Conservation (phyloP, 2,888 invertebrate species). For the Metellina segmentata region DNA sequence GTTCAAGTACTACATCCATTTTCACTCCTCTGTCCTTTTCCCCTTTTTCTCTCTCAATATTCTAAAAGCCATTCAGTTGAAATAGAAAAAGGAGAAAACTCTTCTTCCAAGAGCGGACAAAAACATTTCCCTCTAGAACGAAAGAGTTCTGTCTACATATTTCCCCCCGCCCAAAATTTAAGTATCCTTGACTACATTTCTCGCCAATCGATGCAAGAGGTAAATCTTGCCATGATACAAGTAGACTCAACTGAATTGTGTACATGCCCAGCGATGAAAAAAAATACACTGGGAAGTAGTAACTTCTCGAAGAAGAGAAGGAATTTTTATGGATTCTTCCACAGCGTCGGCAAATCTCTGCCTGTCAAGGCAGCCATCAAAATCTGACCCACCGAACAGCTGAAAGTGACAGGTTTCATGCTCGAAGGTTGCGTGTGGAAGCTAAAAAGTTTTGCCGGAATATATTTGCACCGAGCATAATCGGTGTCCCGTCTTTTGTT, state of each 20-base stretch:
- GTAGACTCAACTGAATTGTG: neutral
- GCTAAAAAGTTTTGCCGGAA: conserved; percentile 9
- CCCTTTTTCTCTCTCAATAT: neutral
- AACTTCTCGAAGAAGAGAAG: neutral
- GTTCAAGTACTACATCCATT: neutral
- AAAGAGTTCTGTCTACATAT: neutral
- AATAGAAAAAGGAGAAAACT: neutral
- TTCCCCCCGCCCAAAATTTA: neutral
- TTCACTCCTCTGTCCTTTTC: neutral
- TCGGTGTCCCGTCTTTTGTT: neutral
- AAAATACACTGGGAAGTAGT: neutral
- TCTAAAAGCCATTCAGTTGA: neutral
- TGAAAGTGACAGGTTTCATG: conserved; percentile 39
- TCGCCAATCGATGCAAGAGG: neutral
- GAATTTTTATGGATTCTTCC: neutral
- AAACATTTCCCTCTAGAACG: neutral
- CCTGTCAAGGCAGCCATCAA: conserved; percentile 14
- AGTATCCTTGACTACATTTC: neutral
- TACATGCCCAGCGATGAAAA: neutral
- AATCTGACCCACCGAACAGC: conserved; percentile 28
- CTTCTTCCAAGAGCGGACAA: neutral
- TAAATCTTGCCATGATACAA: neutral
- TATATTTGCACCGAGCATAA: neutral
- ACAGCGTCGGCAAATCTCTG: neutral
- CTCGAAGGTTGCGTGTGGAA: neutral